phyloP scores from a whole-genome alignment of 2,797 vertebrate species.

The Molossus molossus region DNA sequence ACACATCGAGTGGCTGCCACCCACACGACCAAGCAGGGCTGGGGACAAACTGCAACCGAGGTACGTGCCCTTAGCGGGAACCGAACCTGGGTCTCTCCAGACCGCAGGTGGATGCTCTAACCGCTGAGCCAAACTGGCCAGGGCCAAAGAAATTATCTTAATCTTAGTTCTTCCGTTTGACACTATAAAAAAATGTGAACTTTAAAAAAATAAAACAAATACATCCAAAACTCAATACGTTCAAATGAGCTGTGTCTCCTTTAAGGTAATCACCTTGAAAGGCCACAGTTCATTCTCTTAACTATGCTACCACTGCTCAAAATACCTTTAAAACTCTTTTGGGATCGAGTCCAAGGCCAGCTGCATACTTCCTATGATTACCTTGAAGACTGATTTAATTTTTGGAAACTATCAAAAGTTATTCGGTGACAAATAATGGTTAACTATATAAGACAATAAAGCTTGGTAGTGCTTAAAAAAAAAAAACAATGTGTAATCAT shows the following conservation, averaged over 20 bases:
- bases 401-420: slow-evolving; percentile 60
- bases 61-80: too few relatives aligned
- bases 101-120: too few relatives aligned
- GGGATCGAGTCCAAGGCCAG: slow-evolving; percentile 69
- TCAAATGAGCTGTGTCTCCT: slow-evolving; percentile 80
- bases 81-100: too few relatives aligned
- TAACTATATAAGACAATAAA: slow-evolving; percentile 48
- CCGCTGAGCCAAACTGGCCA: too few relatives aligned
- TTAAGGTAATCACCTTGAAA: slow-evolving; percentile 68
- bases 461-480: slow-evolving; percentile 9
- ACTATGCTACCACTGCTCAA: slow-evolving; percentile 72
- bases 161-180: slow-evolving; percentile 76
- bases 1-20: too few relatives aligned
- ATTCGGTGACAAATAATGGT: slow-evolving; percentile 61
- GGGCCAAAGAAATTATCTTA: slow-evolving; percentile 54
- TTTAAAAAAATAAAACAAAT: slow-evolving; percentile 72
- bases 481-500: slow-evolving; percentile 5
- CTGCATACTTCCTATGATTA: slow-evolving; percentile 32
- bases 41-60: too few relatives aligned
- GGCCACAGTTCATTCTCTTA: slow-evolving; percentile 76
- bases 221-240: slow-evolving; percentile 81
- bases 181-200: slow-evolving; percentile 77
- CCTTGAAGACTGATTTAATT: slow-evolving; percentile 56
- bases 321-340: slow-evolving; percentile 69
- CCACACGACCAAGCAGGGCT: too few relatives aligned